Evolutionary conservation across 2,888 invertebrate species (phyloP), one percentile per base, ranked within the genome.

Genomic region (Halocaridina rubra): DNA sequence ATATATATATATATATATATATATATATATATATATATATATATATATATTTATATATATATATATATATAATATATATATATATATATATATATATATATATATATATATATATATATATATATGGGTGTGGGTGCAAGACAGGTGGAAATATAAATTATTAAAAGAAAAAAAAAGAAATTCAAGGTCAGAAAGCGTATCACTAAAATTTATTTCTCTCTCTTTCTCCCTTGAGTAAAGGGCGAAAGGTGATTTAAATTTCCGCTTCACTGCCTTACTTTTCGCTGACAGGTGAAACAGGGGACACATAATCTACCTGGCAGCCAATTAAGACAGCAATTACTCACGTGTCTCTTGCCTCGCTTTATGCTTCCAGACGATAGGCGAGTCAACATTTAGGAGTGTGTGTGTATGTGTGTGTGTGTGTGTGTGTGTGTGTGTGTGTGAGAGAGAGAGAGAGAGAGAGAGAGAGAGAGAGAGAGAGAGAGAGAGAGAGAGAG

Each of bases 381-480:
- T 53, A 53, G 13, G 3, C n/a, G 53, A n/a, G 3, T 53, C 2
- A n/a, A 2, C n/a, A 2, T 53, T 13, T n/a, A n/a, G n/a, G n/a
- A 22, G 59, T 59, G n/a, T 59, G 59, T 59, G n/a, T 59, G 59
- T 59, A 8, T 59, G 59, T 59, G 59, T 59, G 59, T 59, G 59
- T 59, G 59, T 59, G 59, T 59, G 59, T 59, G 59, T 59, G 59
- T 59, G 59, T 59, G 59, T 59, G 59, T 59, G 59, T 59, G 59
- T 59, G 59, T 59, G 59, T 59, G 69, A 67, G 5, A 67, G 24
- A 67, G 67, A 29, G 69, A 69, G 69, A 69, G 69, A 69, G 69
- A 69, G 69, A 69, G 69, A 69, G 69, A 69, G 69, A 69, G 69
- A 69, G 27, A 27, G 27, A 69, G 27, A 69, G 69, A 29, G 69